These are phyloP conservation scores for Drosophila littoralis DNA, from an alignment of 1,140 invertebrate species.

Conservation along the genomic window DNA sequence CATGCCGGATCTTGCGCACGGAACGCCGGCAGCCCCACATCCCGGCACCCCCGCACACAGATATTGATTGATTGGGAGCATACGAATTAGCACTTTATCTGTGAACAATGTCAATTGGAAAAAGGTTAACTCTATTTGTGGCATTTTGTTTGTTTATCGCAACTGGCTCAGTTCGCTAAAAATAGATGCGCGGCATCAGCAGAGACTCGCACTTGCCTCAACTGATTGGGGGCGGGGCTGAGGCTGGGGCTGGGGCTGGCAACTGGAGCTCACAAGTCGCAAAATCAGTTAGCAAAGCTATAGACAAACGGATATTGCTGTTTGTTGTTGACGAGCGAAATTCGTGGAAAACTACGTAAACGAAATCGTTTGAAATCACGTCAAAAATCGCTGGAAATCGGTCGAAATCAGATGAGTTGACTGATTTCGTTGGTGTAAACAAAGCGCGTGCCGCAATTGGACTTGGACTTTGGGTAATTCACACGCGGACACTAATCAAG, in stretches of 20 bases:
- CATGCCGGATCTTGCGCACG: constrained; percentile 12
- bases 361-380: background rate
- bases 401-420: constrained; percentile 36
- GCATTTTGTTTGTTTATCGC: constrained; percentile 37
- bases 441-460: constrained; percentile 66
- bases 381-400: background rate
- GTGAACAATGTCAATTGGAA: constrained; percentile 18
- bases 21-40: too few species aligned
- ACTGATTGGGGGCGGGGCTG: background rate
- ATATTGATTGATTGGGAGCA: constrained; percentile 48
- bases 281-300: constrained; percentile 60
- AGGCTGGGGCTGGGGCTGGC: background rate
- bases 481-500: constrained; percentile 67
- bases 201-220: constrained; percentile 5
- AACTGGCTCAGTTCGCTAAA: constrained; percentile 38
- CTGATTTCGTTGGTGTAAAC: constrained; percentile 31
- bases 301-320: constrained; percentile 62
- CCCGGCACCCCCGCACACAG: background rate
- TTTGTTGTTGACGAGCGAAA: constrained; percentile 63
- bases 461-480: constrained; percentile 49
- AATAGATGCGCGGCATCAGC: constrained; percentile 44
- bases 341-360: constrained; percentile 53
- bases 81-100: constrained; percentile 58
- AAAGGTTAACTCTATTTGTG: constrained; percentile 64
- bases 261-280: constrained; percentile 31